Base-by-base conservation (phyloP, 2,888 invertebrate genomes). In the Xestia ashworthii region DNA sequence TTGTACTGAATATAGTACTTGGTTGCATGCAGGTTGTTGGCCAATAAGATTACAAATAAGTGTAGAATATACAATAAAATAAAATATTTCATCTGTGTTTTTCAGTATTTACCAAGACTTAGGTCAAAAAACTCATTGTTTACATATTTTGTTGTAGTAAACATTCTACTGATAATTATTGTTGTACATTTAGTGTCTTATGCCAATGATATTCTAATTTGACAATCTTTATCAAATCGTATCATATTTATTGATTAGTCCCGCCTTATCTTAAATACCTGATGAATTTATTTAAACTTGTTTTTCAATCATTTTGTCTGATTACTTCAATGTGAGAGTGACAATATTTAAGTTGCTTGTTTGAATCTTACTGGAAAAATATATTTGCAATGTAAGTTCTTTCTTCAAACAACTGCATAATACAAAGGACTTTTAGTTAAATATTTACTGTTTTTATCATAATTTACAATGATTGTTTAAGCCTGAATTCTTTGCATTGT, bases 1-100 rank as follows among this genome's bases (percentile, higher is more conserved):
- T 83, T 82, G 72, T 76, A 78, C 86, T 72, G 62, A 74, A 64
- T 69, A 12, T 44, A 77, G 25, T 55, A 55, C 55, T 71, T 62
- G 50, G 65, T 32, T 41, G 44, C 12, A 53, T 58, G 50, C 50
- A 78, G 58, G 60, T 73, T 46, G 38, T 64, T 76, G 48, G 50
- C 71, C 44, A 48, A 69, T 32, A 65, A 38, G 5, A 22, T 58
- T 69, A 60, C 25, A 19, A 50, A 69, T 53, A 62, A 50, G 60
- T 22, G 11, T 50, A 48, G 3, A 44, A 46, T 70, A 53, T 19
- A 32, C 41, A 32, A 53, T 38, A 53, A 48, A 14, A 46, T 22
- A 53, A 65, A 64, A 6, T 32, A 22, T 68, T 53, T 60, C n/a
- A 38, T 53, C 3, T 11, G 1, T 2, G 41, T 48, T 53, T 62